These are phyloP conservation scores for Hirtodrosophila cameraria DNA, from an alignment of 2,888 invertebrate species.

Conservation along the genomic window DNA sequence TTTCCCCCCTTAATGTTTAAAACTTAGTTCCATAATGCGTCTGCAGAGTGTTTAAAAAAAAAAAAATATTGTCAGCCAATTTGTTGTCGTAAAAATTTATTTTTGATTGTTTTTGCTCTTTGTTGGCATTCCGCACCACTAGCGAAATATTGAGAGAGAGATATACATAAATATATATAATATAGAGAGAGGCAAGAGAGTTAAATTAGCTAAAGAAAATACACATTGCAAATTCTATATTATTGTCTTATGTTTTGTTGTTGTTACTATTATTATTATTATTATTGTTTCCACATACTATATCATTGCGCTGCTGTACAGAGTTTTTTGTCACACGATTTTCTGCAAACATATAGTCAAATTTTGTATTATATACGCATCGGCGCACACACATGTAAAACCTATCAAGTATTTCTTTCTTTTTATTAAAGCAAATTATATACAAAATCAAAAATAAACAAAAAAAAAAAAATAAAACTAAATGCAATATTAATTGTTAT, in stretches of 20 bases:
- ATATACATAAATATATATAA: too few species aligned
- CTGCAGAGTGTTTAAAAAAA: not conserved
- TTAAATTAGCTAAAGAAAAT: constrained; percentile 28
- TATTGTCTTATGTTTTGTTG: constrained; percentile 64
- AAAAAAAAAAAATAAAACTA: constrained; percentile 20
- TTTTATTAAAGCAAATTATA: constrained; percentile 46
- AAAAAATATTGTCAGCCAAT: constrained; percentile 23
- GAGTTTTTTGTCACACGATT: constrained; percentile 61
- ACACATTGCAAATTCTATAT: constrained; percentile 38
- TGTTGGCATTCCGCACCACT: constrained; percentile 69
- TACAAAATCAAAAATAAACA: constrained; percentile 14
- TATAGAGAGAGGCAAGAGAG: constrained; percentile 32
- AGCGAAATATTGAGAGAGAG: constrained; percentile 22
- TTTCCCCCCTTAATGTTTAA: constrained; percentile 49
- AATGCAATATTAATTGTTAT: constrained; percentile 53
- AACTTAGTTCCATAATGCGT: constrained; percentile 55
- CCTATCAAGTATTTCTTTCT: constrained; percentile 74
- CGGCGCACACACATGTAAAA: constrained; percentile 55
- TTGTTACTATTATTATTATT: constrained; percentile 63
- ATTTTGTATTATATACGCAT: constrained; percentile 66
- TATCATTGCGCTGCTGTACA: constrained; percentile 64
- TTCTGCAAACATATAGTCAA: constrained; percentile 39
- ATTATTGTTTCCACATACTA: constrained; percentile 38
- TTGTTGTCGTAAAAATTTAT: constrained; percentile 24
- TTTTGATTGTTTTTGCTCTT: constrained; percentile 52